Conservation (phyloP, 2,888 invertebrate genomes). For the Agrotis clavis region DNA sequence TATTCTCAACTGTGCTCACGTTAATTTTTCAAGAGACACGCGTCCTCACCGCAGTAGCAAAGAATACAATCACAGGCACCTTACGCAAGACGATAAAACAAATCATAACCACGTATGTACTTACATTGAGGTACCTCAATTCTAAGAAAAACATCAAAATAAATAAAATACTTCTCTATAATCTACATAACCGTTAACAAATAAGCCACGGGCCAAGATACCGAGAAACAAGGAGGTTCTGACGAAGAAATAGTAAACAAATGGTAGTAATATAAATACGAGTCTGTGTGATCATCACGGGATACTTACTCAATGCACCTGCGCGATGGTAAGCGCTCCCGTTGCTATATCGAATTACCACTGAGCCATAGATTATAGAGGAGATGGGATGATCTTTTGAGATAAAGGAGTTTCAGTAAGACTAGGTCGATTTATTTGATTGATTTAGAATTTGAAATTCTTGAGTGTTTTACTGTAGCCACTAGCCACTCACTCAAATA, state of each 20-base stretch:
- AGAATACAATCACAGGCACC: slow-evolving; percentile 10
- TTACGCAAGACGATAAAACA: slow-evolving; percentile 47
- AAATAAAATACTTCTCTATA: slow-evolving; percentile 48
- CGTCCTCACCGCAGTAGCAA: slow-evolving; percentile 5
- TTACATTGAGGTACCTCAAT: slow-evolving; percentile 16
- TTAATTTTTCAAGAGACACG: background rate
- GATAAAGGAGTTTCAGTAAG: background rate
- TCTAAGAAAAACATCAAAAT: slow-evolving; percentile 59
- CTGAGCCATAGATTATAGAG: slow-evolving; percentile 54
- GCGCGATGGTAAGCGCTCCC: slow-evolving; percentile 62
- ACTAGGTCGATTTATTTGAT: too few relatives aligned
- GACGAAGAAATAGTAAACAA: slow-evolving; percentile 52
- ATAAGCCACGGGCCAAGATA: slow-evolving; percentile 41
- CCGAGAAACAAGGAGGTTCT: slow-evolving; percentile 56
- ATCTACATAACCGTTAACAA: slow-evolving; percentile 63
- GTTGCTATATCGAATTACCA: slow-evolving; percentile 63
- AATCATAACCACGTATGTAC: slow-evolving; percentile 12
- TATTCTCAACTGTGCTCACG: too few relatives aligned
- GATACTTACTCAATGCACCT: slow-evolving; percentile 68
- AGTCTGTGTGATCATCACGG: slow-evolving; percentile 52
- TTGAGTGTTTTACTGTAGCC: too few relatives aligned
- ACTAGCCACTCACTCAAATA: too few relatives aligned
- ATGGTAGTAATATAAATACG: slow-evolving; percentile 50
- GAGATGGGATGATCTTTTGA: slow-evolving; percentile 19
- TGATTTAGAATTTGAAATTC: too few relatives aligned